Evolutionary conservation across 37 sponge, comb jelly and placozoan genomes (phyloP), one percentile per base, ranked within the genome.

Genomic region (Oopsacas minuta): DNA sequence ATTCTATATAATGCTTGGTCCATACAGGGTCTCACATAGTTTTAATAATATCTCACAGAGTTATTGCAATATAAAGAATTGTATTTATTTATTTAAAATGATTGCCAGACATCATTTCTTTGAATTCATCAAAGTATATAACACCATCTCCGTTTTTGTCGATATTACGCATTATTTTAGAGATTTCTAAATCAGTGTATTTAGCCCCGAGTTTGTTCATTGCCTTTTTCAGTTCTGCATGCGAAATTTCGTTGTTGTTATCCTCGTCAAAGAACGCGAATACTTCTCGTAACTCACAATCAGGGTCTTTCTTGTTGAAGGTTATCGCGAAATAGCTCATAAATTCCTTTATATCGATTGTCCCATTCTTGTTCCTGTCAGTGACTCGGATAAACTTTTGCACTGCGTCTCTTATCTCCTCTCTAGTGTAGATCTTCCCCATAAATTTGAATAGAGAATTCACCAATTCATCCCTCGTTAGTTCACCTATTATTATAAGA

Each of bases 61-160:
- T n/a, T n/a, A n/a, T n/a, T n/a, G n/a, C n/a, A n/a, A n/a, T n/a
- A n/a, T n/a, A n/a, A n/a, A n/a, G n/a, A n/a, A n/a, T n/a, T n/a
- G n/a, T n/a, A n/a, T n/a, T n/a, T n/a, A n/a, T n/a, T n/a, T n/a
- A 42, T 8, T 42, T 42, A 15, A 42, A 42, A 42, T 42, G 49
- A 15, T 42, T 42, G 49, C 49, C 49, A 61, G 75, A 20, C 75
- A 61, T 61, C 75, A 61, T 61, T 61, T 61, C 75, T 61, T 61
- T 61, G 30, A 61, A 61, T n/a, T 61, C 75, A 5, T 61, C 75
- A 34, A 61, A 61, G 28, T 61, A 25, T 61, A 61, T 61, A 25
- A 61, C 75, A 5, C 75, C 75, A 61, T 61, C 75, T 61, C 75
- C 75, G 75, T 61, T 61, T 12, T 61, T 61, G 30, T 61, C 75